Evolutionary conservation across 2,113 vertebrate species (phyloP), one percentile per base, ranked within the genome.

Genomic region (Cathartes aura): DNA sequence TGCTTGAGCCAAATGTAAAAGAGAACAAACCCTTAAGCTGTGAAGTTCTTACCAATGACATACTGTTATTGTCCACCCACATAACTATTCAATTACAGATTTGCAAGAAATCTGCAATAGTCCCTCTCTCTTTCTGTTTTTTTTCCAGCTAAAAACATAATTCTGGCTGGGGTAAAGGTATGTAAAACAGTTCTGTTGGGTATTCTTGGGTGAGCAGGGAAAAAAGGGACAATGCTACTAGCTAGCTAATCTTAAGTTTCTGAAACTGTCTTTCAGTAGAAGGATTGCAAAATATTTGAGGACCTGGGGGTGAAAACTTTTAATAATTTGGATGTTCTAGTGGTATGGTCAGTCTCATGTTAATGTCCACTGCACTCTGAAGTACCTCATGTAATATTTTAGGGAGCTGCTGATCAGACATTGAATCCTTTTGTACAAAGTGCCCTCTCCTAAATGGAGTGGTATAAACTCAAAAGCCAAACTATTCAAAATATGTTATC

Each of bases 151-250:
- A 99, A 99, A 98, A 99, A 99, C 95, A 99, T 99, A 88, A 99
- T 99, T 93, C 98, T 99, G 95, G 99, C 99, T 27, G 99, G 99
- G 60, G 98, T 99, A 80, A 99, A 99, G 99, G 99, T 99, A 99
- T 66, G 98, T 97, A 67, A 95, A 91, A 30, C 15, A 20, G 5
- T 80, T 95, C 36, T 72, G 2, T 48, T 63, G 52, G 40, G 16
- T 90, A 5, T 90, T 89, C 34, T 89, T 81, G 72, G 32, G 38
- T 53, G 11, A 78, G 60, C 11, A 22, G 60, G 47, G 71, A 67
- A n/a, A 68, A 68, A 90, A 86, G 45, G 27, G 15, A 15, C 23
- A 48, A 23, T 13, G 5, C 8, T 71, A 6, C 18, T 59, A 38
- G 7, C 19, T 74, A 50, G 30, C 34, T 88, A 23, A 82, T 48